Conservation (phyloP, 2,888 invertebrate genomes). For the Nyleta sp. region DNA sequence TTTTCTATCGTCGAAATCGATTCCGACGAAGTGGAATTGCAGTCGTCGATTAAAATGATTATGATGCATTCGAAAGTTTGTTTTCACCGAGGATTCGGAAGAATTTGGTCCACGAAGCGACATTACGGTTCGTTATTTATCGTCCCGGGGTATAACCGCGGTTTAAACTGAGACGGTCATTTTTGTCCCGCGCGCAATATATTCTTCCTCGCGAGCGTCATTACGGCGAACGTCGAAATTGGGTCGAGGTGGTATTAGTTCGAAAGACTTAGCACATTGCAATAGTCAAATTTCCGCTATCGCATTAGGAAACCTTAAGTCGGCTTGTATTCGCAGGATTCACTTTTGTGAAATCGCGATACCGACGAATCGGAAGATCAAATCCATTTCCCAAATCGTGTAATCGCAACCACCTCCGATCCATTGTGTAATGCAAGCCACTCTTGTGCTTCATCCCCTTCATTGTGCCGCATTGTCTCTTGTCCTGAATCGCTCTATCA, state of each 20-base stretch:
- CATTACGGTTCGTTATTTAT: too few species aligned
- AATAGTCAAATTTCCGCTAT: conserved; percentile 50
- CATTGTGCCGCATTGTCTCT: conserved; percentile 60
- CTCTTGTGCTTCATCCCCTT: conserved; percentile 53
- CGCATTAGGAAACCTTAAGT: conserved; percentile 46
- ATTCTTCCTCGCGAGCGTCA: conserved; percentile 11
- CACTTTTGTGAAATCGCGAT: conserved; percentile 54
- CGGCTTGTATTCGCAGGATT: conserved; percentile 48
- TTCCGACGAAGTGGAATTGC: too few species aligned
- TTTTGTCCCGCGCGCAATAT: not conserved
- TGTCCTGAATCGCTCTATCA: conserved; percentile 49
- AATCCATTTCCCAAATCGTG: conserved; percentile 57
- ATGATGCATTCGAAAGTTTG: too few species aligned
- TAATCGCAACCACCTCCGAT: conserved; percentile 53
- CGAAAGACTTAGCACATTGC: conserved; percentile 43
- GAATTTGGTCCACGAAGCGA: too few species aligned
- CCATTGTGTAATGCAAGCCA: conserved; percentile 55
- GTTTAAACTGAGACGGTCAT: not conserved
- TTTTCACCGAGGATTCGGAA: too few species aligned
- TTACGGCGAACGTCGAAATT: conserved; percentile 25
- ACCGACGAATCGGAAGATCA: conserved; percentile 54
- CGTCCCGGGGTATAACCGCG: too few species aligned
- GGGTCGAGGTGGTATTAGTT: conserved; percentile 46
- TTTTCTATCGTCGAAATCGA: too few species aligned
- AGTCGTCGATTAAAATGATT: too few species aligned